Percentiles rank a stretch among this genome's conserved stretches.
phyloP scores from a whole-genome alignment of 2,797 vertebrate species.

The Poecile montanus region DNA sequence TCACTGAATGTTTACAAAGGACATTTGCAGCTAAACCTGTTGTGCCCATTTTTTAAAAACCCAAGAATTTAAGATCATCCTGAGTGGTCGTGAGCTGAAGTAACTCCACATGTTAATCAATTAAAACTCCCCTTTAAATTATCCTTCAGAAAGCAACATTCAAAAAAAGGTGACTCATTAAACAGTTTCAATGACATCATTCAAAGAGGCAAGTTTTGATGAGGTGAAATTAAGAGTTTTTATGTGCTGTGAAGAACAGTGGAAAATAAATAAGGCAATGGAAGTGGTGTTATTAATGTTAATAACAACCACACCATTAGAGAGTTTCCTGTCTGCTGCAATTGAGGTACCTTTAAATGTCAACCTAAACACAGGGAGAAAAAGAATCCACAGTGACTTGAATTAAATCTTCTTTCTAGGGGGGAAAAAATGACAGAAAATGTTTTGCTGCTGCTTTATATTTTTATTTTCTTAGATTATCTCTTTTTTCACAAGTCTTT shows the following conservation, averaged over 20 bases:
- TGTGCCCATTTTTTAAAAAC: neutral
- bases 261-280: neutral
- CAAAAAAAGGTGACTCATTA: neutral
- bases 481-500: neutral
- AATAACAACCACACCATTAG: neutral
- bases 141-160: neutral
- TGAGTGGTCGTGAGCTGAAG: neutral
- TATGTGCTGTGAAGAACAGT: neutral
- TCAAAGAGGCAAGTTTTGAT: neutral
- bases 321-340: constrained; percentile 31
- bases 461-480: neutral
- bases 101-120: neutral
- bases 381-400: neutral
- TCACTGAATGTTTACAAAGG: neutral
- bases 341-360: constrained; percentile 40
- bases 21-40: neutral
- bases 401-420: neutral
- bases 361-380: neutral
- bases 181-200: neutral
- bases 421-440: neutral
- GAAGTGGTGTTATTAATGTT: constrained; percentile 21
- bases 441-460: neutral
- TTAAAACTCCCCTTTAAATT: neutral
- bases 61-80: neutral
- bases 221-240: constrained; percentile 30